Evolutionary conservation across 2,888 invertebrate genomes (phyloP).

Genomic region (Bedellia somnulentella): DNA sequence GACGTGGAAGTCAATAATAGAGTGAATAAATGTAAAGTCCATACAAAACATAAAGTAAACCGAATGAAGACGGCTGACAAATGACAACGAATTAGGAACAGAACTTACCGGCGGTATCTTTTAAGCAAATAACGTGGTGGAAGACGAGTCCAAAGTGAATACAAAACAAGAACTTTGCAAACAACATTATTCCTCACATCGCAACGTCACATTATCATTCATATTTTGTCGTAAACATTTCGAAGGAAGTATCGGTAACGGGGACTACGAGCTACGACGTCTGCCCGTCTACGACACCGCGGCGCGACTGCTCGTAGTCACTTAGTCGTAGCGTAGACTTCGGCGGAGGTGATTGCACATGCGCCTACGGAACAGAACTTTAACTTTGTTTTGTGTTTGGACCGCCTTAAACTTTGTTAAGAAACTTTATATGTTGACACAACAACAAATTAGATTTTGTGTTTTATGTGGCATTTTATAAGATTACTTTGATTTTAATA

Average conservation of each 20-base stretch:
- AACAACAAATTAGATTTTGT: no score
- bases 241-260: constrained; percentile 29
- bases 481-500: no score
- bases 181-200: constrained; percentile 54
- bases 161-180: constrained; percentile 53
- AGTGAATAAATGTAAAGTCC: no score
- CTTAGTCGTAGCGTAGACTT: no score
- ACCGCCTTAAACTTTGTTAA: no score
- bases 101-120: constrained; percentile 48
- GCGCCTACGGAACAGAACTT: not conserved
- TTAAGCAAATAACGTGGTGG: constrained; percentile 57
- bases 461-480: no score
- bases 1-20: no score
- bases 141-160: constrained; percentile 57
- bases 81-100: not conserved
- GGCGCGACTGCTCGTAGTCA: not conserved
- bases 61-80: not conserved
- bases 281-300: constrained; percentile 5
- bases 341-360: not conserved
- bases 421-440: no score
- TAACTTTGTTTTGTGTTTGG: constrained; percentile 1
- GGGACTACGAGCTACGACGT: no score
- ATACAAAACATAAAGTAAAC: not conserved
- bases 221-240: constrained; percentile 5
- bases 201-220: constrained; percentile 27